These are phyloP conservation scores for Nicator chloris DNA, from an alignment of 2,113 vertebrate species.

Conservation along the genomic window DNA sequence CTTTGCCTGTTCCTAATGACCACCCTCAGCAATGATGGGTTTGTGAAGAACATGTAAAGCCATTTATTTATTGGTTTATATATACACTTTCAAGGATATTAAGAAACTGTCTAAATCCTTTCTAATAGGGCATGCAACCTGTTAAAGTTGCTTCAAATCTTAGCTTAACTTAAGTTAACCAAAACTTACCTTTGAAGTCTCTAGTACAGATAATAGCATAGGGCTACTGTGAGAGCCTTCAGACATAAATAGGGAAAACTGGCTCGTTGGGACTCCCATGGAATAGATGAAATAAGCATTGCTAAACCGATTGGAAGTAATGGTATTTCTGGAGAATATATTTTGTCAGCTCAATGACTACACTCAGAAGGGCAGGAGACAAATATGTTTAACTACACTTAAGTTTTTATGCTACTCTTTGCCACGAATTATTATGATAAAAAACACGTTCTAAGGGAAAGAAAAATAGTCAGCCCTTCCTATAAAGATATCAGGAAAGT, in stretches of 20 bases:
- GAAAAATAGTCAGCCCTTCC: not conserved
- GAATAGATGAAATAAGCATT: not conserved
- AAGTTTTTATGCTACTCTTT: not conserved
- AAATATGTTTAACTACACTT: not conserved
- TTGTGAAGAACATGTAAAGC: not conserved
- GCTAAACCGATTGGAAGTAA: not conserved
- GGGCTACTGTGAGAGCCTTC: not conserved
- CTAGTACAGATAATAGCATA: not conserved
- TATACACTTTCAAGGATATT: not conserved
- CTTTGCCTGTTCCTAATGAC: not conserved
- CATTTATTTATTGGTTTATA: not conserved
- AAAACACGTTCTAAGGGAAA: not conserved
- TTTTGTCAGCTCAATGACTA: not conserved
- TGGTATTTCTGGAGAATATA: not conserved
- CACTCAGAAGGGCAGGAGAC: not conserved
- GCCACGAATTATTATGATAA: not conserved
- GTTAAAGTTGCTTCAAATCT: not conserved
- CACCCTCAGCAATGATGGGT: not conserved
- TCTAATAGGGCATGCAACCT: not conserved
- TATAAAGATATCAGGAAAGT: not conserved
- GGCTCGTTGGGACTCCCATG: not conserved
- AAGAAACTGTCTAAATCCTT: not conserved
- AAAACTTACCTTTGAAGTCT: not conserved
- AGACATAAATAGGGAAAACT: not conserved
- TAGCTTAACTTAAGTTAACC: not conserved